Base-by-base conservation (phyloP, 2,797 vertebrate species). In the Syngnathus rostellatus region DNA sequence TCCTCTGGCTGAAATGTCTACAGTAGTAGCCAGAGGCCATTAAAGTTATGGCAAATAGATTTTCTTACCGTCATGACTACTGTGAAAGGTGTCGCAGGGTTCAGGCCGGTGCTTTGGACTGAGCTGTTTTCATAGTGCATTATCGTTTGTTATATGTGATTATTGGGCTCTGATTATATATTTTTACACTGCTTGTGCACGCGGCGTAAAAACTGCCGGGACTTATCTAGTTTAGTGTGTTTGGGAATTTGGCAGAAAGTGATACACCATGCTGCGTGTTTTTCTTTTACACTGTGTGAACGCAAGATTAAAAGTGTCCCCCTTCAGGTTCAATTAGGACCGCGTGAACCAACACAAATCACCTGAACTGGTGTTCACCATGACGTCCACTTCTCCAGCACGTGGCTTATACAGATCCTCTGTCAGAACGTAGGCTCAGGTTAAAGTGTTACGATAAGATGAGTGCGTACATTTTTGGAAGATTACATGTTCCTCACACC, bases 341-440 rank as follows among this genome's bases (percentile, higher is more conserved):
- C 5, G 21, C 11, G 21, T 54, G 2, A 55, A 6, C 25, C 54
- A 55, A 37, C 54, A 7, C 55, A 17, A 6, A 57, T 37, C 55
- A 38, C 55, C 55, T 16, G 25, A 57, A 57, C 25, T 1, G n/a
- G n/a, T n/a, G n/a, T n/a, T 31, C 55, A 8, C 25, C 6, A 57
- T 38, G 31, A 57, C 31, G 40, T 23, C 7, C 25, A 14, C 21
- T 43, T 45, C 81, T 63, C 61, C 40, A 70, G 70, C 68, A 69
- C 58, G 67, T 72, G 67, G 64, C 66, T 78, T 68, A 71, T 64
- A 71, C 66, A 68, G 68, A 67, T 48, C 55, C 70, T 76, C 68
- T 71, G 37, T 59, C 41, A 57, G 48, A 53, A 53, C 63, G 68
- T 50, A 70, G 60, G 41, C 31, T 60, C 38, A 17, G 3, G 23